Percentiles rank a stretch among this genome's conserved stretches.
phyloP scores from a whole-genome alignment of 2,797 vertebrate species.

The Pipistrellus pygmaeus region DNA sequence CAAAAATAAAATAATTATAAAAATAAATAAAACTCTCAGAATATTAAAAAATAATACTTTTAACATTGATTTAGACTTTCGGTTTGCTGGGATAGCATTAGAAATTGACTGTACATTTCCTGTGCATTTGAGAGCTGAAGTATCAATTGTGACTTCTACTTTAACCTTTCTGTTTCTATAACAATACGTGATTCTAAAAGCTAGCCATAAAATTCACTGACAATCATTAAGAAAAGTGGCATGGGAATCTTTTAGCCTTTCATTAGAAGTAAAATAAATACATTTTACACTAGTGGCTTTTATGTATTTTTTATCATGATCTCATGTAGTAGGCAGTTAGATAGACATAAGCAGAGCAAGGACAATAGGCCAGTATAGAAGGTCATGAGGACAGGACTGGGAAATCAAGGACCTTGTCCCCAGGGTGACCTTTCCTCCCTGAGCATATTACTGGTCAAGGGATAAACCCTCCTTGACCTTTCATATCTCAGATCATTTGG shows the following conservation, averaged over 20 bases:
- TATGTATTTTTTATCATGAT: neutral
- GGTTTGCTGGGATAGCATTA: neutral
- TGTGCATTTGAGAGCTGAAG: neutral
- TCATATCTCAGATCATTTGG: no score
- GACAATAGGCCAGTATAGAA: neutral
- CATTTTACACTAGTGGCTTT: neutral
- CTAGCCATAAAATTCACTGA: neutral
- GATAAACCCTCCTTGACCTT: neutral
- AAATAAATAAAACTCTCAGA: no score
- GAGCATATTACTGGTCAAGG: neutral
- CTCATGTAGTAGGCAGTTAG: neutral
- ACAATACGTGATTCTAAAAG: neutral
- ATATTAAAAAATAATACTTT: neutral
- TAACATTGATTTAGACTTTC: conserved; percentile 11
- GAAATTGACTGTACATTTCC: neutral
- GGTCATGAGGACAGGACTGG: neutral
- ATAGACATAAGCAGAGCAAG: neutral
- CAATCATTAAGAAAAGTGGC: conserved; percentile 31
- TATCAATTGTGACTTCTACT: neutral
- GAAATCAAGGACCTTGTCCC: neutral
- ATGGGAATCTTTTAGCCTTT: neutral
- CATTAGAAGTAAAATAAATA: neutral
- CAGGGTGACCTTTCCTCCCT: neutral
- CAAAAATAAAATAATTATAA: no score
- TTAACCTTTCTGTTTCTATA: neutral